Evolutionary conservation across 2,797 vertebrate genomes (phyloP).

Genomic region (Chaenodraco wilsoni): DNA sequence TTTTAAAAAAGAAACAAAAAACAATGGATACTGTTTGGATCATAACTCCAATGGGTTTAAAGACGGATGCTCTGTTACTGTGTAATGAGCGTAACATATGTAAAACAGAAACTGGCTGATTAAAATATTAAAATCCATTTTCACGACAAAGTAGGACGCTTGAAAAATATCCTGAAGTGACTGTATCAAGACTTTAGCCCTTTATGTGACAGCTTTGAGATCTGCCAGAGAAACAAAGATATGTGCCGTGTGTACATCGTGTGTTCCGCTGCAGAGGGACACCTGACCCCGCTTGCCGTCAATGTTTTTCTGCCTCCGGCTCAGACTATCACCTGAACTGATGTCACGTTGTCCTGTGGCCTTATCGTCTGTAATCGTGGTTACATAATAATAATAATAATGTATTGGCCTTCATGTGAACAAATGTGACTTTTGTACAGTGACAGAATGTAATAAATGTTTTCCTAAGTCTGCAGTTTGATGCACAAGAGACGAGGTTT

Average conservation of each 20-base stretch:
- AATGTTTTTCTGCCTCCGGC: constrained; percentile 38
- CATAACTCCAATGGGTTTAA: constrained; percentile 32
- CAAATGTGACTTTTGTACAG: constrained; percentile 80
- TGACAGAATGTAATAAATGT: constrained; percentile 82
- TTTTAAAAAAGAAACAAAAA: constrained; percentile 30
- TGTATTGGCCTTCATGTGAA: constrained; percentile 72
- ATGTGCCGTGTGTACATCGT: constrained; percentile 34
- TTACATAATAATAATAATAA: constrained; percentile 40
- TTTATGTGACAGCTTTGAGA: neutral
- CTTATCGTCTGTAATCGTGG: constrained; percentile 65
- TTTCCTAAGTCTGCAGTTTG: constrained; percentile 68
- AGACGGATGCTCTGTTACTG: constrained; percentile 66
- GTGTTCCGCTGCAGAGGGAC: constrained; percentile 34
- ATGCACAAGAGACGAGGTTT: constrained; percentile 64
- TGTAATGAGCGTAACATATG: constrained; percentile 62
- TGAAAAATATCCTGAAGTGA: constrained; percentile 7
- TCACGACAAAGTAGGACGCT: neutral
- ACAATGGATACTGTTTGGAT: constrained; percentile 53
- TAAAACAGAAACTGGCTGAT: constrained; percentile 19
- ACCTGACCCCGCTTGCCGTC: constrained; percentile 54
- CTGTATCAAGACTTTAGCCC: neutral
- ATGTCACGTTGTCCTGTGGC: constrained; percentile 68
- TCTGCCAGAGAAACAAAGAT: constrained; percentile 20
- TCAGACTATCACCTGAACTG: constrained; percentile 33
- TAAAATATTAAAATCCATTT: neutral